Base-by-base conservation (phyloP, 2,888 invertebrate genomes). In the Drosophila nigricruria region DNA sequence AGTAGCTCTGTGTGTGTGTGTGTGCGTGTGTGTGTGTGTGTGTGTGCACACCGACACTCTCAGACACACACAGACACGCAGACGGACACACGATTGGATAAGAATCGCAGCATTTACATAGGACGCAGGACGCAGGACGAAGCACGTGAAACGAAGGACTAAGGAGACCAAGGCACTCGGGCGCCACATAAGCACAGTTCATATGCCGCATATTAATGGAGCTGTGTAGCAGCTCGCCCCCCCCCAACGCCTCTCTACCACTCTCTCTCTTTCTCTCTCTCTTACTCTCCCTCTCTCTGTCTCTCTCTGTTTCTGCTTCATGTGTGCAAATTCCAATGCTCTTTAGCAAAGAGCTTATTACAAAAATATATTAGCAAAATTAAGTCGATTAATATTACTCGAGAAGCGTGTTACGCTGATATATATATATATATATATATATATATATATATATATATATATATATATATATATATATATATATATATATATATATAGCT, bases 81-180 rank as follows among this genome's bases (percentile, higher is more conserved):
- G 36, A 70, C 54, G 38, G 57, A 68, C 50, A 50, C 32, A 59
- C 42, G 71, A 74, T 74, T 74, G 73, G 77, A 71, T 65, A 74
- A 71, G 72, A 77, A 71, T 53, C 50, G 32, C 72, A 23, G 50
- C 64, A 77, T 76, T 76, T 60, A 76, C 73, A 76, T 76, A 70
- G 36, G 32, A 49, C 45, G 42, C 58, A 30, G 27, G 5, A 27
- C 10, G 27, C 3, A 3, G 9, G 20, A 18, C 10, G 10, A 10
- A 12, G 20, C 12, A 5, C 5, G 12, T 5, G 3, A 25, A 1
- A n/a, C 10, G 9, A 0, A n/a, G 27, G n/a, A 30, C 12, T 27
- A 5, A 34, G 38, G 20, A 23, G 49, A 20, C 32, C 53, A 38
- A 53, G 38, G 38, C 53, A 53, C n/a, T 56, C 34, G 25, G 58